A percentile compares a stretch with the other conserved stretches of the same genome.
Evolutionary conservation across 2,797 vertebrate species (phyloP).

Genomic region (Peromyscus attwateri): DNA sequence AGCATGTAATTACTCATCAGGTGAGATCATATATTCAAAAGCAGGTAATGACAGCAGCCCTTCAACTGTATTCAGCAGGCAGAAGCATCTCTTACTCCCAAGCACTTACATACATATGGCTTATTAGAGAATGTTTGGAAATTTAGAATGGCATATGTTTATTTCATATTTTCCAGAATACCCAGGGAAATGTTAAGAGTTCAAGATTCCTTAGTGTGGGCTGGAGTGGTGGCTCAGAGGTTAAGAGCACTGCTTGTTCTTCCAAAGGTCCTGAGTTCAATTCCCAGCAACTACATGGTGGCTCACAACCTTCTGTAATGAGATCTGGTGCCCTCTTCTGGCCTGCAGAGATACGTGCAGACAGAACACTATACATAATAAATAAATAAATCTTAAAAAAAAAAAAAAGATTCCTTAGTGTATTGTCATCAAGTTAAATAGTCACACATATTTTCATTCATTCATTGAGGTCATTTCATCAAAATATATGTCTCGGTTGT

Average conservation of each 20-base stretch:
- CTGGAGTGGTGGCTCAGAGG: too few species aligned
- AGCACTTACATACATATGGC: neutral
- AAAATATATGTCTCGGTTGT: neutral
- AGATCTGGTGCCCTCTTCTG: too few species aligned
- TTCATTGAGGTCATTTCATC: neutral
- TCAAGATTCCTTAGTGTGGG: neutral
- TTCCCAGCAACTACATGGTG: too few species aligned
- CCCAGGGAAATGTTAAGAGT: neutral
- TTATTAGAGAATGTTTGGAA: neutral
- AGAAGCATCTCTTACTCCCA: neutral
- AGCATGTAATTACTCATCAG: neutral
- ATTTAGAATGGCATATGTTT: neutral
- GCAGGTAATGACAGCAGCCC: neutral
- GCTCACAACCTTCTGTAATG: too few species aligned
- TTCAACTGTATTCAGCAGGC: neutral
- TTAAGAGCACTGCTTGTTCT: too few species aligned
- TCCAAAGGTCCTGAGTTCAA: too few species aligned
- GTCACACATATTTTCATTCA: neutral
- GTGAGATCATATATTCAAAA: neutral
- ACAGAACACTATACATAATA: too few species aligned
- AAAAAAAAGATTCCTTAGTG: neutral
- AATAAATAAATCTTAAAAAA: too few species aligned
- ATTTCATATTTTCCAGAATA: conserved; percentile 49
- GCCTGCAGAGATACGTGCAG: too few species aligned
- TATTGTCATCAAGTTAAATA: neutral